Evolutionary conservation across 2,797 vertebrate species (phyloP), one percentile per base, ranked within the genome.

Genomic region (Chanos chanos): DNA sequence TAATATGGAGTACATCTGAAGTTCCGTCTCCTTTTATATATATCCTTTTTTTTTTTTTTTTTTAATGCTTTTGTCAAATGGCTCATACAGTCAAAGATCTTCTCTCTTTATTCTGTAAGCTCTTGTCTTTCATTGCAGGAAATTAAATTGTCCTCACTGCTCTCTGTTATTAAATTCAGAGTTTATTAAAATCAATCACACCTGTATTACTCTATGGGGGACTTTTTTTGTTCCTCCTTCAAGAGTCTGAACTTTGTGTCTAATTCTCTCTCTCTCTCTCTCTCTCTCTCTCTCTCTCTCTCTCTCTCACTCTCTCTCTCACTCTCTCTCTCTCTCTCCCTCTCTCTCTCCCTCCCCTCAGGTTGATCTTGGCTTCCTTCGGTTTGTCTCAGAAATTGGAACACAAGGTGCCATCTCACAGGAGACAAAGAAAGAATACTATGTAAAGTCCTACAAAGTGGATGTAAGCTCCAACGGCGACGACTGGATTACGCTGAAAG

Each of bases 401-500:
- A 97, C 89, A 1, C 96, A 99, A 75, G 97, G 97, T 54, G 96
- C 96, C 66, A 89, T 97, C 75, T 99, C 97, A 72, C 94, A 95
- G 80, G 97, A 98, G 87, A 99, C 97, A 40, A 87, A 77, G 53
- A 94, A 81, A 83, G 87, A 86, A 71, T 99, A 99, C 74, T 98
- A 85, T 0, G 81, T 99, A 77, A 95, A 92, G 79, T 84, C 91
- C 1, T 99, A 98, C 78, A 95, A 94, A 34, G 89, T 99, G 34
- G 97, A 99, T 5, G 89, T 97, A 58, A 99, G 97, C 83, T 97
- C 95, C 50, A 99, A 97, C 0, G 96, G 96, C 50, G 97, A 99
- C 67, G 96, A 99, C 83, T 99, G 96, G 96, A 94, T 99, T 83
- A 94, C 94, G 15, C 68, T 99, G 71, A 99, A 97, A 74, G 96